phyloP scores from a whole-genome alignment of 2,888 invertebrate genomes.

The Geophilus truncorum region DNA sequence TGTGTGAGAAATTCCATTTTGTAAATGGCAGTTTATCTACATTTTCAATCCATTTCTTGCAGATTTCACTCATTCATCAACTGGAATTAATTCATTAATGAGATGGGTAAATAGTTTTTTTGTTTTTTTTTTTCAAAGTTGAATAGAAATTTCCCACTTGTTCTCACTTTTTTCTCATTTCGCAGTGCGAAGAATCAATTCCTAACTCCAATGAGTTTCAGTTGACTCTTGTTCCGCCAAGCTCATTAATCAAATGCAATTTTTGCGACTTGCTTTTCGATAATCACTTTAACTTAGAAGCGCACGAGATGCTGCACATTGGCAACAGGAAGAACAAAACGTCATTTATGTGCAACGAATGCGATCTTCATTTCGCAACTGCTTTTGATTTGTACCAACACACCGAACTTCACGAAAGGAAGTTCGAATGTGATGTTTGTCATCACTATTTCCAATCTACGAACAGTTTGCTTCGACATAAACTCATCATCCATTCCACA shows the following conservation, averaged over 20 bases:
- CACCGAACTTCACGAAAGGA: neutral
- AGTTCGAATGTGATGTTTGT: neutral
- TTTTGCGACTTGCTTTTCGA: neutral
- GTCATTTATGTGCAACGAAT: neutral
- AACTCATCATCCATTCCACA: neutral
- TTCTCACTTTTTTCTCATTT: neutral
- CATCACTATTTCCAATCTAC: neutral
- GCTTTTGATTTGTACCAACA: neutral
- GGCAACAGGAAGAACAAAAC: neutral
- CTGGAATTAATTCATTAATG: neutral
- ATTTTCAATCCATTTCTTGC: slow-evolving; percentile 5
- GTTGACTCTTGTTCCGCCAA: neutral
- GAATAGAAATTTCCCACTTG: neutral
- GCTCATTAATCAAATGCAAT: neutral
- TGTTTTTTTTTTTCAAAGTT: neutral
- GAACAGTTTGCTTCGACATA: neutral
- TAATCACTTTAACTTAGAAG: neutral
- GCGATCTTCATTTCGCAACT: neutral
- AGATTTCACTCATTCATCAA: neutral
- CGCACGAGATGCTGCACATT: neutral
- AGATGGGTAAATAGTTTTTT: neutral
- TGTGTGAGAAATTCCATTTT: neutral
- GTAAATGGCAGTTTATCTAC: neutral
- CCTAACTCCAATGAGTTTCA: neutral
- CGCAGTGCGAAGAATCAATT: neutral